Evolutionary conservation across 2,888 invertebrate species (phyloP).

Genomic region (Thymelicus lineola): DNA sequence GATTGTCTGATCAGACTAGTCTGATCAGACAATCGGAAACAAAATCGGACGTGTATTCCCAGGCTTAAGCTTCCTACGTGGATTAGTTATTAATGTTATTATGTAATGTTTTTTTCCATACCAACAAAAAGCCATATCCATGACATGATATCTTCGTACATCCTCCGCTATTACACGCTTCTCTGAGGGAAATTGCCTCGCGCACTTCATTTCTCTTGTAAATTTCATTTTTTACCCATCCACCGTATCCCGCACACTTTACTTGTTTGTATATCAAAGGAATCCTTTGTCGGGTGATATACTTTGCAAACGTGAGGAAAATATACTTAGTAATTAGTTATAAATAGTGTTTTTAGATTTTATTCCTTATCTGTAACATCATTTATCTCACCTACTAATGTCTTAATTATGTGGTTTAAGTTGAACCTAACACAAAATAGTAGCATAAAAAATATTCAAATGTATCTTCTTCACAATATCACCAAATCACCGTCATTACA

Average conservation of each 20-base stretch:
- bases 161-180: slow-evolving; percentile 60
- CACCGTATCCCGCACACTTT: slow-evolving; percentile 38
- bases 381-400: no score
- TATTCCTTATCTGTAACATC: background rate
- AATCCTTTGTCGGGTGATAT: slow-evolving; percentile 22
- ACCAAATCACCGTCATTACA: no score
- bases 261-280: slow-evolving; percentile 37
- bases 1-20: no score
- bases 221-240: slow-evolving; percentile 69
- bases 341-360: background rate
- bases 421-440: no score
- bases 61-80: no score
- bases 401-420: no score
- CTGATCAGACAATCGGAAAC: no score
- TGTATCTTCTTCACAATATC: no score
- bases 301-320: slow-evolving; percentile 23
- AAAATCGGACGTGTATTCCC: no score
- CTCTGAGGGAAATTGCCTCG: slow-evolving; percentile 68
- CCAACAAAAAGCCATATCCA: slow-evolving; percentile 7
- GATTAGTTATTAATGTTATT: no score
- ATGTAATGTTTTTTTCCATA: background rate
- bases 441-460: no score
- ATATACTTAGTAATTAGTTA: background rate
- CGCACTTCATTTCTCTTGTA: slow-evolving; percentile 70
- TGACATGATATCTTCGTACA: background rate